Base-by-base conservation (phyloP, 2,888 invertebrate species). In the Strigamia maritima region DNA sequence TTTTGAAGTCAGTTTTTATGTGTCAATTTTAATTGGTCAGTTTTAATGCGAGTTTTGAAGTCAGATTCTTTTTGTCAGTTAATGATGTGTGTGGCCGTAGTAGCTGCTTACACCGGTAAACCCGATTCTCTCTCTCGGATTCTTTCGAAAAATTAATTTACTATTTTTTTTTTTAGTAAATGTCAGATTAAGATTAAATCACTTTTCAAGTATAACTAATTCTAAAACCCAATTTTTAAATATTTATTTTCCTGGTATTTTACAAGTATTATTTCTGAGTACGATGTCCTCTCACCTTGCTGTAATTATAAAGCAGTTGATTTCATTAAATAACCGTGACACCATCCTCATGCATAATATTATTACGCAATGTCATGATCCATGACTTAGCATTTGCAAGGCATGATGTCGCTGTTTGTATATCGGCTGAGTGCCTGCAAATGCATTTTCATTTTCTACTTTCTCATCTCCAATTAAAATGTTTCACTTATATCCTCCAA, bases 231-330 rank as follows among this genome's bases (percentile, higher is more conserved):
- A 35, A 4, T 4, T 31, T n/a, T n/a, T n/a, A n/a, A n/a, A n/a
- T n/a, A n/a, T n/a, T n/a, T n/a, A n/a, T n/a, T n/a, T 31, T 31
- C 3, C 31, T 31, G 7, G 2, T 31, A 31, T 2, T 31, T 31
- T 31, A 31, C 19, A n/a, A n/a, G 19, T 49, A 16, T 19, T 19
- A n/a, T 49, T 49, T 19, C 49, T 31, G 3, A 49, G 49, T 19
- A n/a, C 49, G 44, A 49, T 49, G 49, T 49, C 49, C 49, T 49
- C 49, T 49, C 49, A 49, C 49, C 49, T 49, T 49, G n/a, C 49
- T 16, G 49, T n/a, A 49, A 49, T 49, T 49, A 49, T 19, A 49
- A 49, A 49, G 19, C 49, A 49, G 2, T 49, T 49, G 49, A 49
- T 49, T 49, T 49, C 49, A 49, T 49, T 49, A 49, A 49, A 49